phyloP scores from a whole-genome alignment of 2,797 vertebrate genomes.

The Sebastes kiyomatsui region DNA sequence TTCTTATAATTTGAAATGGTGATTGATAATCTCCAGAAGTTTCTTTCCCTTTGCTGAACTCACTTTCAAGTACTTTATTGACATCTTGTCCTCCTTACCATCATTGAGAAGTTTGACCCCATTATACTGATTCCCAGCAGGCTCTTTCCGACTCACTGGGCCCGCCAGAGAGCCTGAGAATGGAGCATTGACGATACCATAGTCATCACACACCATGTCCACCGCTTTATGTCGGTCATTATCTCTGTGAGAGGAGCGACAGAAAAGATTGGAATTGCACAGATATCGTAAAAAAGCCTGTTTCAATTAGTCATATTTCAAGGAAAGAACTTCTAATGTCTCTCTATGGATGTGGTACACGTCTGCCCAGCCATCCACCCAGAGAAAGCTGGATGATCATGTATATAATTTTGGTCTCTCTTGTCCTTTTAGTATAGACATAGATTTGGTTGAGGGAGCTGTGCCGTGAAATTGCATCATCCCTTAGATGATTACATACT shows the following conservation, averaged over 20 bases:
- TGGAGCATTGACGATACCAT: slow-evolving; percentile 76
- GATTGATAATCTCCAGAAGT: not conserved
- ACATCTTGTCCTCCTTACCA: slow-evolving; percentile 60
- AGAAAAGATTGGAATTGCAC: not conserved
- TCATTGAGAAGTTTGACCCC: slow-evolving; percentile 80
- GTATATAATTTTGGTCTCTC: not conserved
- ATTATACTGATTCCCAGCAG: slow-evolving; percentile 78
- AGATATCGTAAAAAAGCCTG: not conserved
- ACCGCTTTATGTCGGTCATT: slow-evolving; percentile 57
- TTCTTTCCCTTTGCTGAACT: not conserved
- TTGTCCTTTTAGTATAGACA: not conserved
- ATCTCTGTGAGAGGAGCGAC: slow-evolving; percentile 44
- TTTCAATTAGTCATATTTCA: slow-evolving; percentile 16
- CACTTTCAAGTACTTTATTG: not conserved
- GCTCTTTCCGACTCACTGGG: slow-evolving; percentile 74
- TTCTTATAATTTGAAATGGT: not conserved
- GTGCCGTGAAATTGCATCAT: not conserved
- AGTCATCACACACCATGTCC: slow-evolving; percentile 76
- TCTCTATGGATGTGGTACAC: not conserved
- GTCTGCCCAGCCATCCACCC: not conserved
- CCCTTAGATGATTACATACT: not conserved
- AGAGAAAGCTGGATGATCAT: not conserved
- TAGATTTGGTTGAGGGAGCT: not conserved
- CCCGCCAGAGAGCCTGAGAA: slow-evolving; percentile 82
- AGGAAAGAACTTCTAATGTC: not conserved